Evolutionary conservation across 1,140 invertebrate genomes (phyloP), one percentile per base, ranked within the genome.

Genomic region (Drosophila quadrilineata): DNA sequence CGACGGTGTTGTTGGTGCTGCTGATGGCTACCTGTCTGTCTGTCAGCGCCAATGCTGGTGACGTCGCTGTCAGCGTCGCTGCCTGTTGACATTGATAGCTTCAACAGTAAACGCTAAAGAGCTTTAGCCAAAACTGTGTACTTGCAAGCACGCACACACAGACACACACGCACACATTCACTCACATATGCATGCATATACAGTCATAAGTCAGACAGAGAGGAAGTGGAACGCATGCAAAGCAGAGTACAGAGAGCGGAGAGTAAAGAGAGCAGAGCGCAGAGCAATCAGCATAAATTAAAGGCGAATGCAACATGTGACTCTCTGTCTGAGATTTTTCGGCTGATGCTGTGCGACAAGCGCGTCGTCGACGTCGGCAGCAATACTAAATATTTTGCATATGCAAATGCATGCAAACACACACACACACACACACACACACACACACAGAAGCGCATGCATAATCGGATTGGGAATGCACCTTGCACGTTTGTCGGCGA

Each of bases 301-400:
- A 74, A 82, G 46, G 38, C 70, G 60, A 68, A 84, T 82, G 77
- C 77, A 84, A 82, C 77, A 82, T 82, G 77, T 82, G 77, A 77
- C 69, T 77, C n/a, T n/a, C 66, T 45, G 71, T 67, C 71, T 70
- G 71, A 59, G 41, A 76, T 80, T 75, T 65, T 80, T 80, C 67
- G 69, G 64, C 62, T 64, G 53, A 49, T 68, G 65, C 65, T 68
- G 65, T 40, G 58, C 58, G 24, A 38, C 63, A 22, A 6, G 14
- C 24, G 17, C 46, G 60, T 50, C 12, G 31, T 46, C 8, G n/a
- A 12, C 0, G 38, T 35, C 28, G 24, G 62, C 58, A 52, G 58
- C 29, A 45, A 14, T 69, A 46, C 71, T 70, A 85, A 84, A 73
- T 65, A 72, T 71, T 82, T 82, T 86, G 80, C 75, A 86, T 82